Conservation (phyloP, 2,113 vertebrate species). For the Takifugu flavidus region DNA sequence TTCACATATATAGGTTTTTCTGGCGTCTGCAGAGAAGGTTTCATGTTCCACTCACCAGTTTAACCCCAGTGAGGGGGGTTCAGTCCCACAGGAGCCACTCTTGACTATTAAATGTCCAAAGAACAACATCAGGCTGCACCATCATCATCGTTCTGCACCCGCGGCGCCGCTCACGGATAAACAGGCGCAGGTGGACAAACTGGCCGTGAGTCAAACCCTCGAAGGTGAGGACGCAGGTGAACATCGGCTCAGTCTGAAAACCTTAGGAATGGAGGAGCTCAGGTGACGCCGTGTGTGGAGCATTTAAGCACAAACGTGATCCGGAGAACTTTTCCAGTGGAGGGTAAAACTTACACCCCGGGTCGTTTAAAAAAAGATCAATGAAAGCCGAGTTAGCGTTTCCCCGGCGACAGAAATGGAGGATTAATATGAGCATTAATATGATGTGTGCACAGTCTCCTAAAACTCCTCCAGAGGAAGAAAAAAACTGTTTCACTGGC, state of each 20-base stretch:
- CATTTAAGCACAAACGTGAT: too few relatives aligned
- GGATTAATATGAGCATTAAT: slow-evolving; percentile 45
- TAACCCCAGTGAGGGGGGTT: slow-evolving; percentile 31
- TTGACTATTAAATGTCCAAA: slow-evolving; percentile 22
- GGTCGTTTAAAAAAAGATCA: slow-evolving; percentile 46
- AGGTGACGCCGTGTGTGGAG: too few relatives aligned
- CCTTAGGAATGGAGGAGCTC: too few relatives aligned
- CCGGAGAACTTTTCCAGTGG: neutral
- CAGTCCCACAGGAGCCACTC: slow-evolving; percentile 16
- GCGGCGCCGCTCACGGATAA: neutral
- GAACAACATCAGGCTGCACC: slow-evolving; percentile 12
- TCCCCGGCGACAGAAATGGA: slow-evolving; percentile 42
- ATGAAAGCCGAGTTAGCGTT: slow-evolving; percentile 47
- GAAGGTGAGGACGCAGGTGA: too few relatives aligned
- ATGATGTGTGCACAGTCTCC: slow-evolving; percentile 47
- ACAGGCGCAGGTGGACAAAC: too few relatives aligned
- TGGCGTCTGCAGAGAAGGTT: slow-evolving; percentile 27
- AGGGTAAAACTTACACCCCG: slow-evolving; percentile 35
- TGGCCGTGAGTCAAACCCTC: too few relatives aligned
- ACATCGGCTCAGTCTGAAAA: too few relatives aligned
- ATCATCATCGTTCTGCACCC: slow-evolving; percentile 2
- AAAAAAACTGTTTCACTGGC: slow-evolving; percentile 24
- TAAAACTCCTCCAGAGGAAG: neutral
- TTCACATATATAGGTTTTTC: slow-evolving; percentile 20
- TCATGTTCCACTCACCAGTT: slow-evolving; percentile 40